Base-by-base conservation (phyloP, 2,113 vertebrate genomes). In the Panthera leo region DNA sequence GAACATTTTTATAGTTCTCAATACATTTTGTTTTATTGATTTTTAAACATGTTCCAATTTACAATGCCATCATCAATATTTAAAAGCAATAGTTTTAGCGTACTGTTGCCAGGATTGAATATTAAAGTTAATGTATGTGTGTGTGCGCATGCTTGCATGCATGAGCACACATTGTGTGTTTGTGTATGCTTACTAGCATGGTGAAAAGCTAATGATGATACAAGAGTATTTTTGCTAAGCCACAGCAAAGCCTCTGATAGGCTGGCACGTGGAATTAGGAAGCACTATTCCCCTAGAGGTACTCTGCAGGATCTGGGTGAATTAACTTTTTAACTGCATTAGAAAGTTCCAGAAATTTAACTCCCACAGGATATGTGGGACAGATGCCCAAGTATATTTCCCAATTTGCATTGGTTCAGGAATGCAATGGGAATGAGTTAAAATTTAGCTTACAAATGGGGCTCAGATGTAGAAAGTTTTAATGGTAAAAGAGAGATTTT, bases 301-400 rank as follows among this genome's bases (percentile, higher is more conserved):
- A 27, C n/a, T 14, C 31, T 29, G n/a, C 39, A 39, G 70, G 61
- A 48, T 96, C 29, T 70, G 25, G 18, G 18, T 21, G 10, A n/a
- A 84, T 7, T 19, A 65, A 80, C 55, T 70, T 80, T 10, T 19
- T 87, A 48, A 65, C 13, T 53, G 42, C 11, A 7, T 87, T 48
- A 75, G 8, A 92, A 88, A 85, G n/a, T 80, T 82, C 73, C 73
- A 95, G 92, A 89, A 85, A 80, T 42, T 34, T 39, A 65, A 80
- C 21, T 92, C 8, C 11, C 11, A 34, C 11, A 3, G 6, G 53
- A 73, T 29, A 23, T 55, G 68, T 6, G 29, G 18, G 7, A 89
- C 39, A 93, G 58, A 79, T 65, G 45, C 4, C n/a, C 2, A 67
- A 21, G 19, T 61, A 1, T 71, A 58, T 36, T 39, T 55, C 36